phyloP scores from a whole-genome alignment of 2,797 vertebrate genomes.

The Pogoniulus pusillus region DNA sequence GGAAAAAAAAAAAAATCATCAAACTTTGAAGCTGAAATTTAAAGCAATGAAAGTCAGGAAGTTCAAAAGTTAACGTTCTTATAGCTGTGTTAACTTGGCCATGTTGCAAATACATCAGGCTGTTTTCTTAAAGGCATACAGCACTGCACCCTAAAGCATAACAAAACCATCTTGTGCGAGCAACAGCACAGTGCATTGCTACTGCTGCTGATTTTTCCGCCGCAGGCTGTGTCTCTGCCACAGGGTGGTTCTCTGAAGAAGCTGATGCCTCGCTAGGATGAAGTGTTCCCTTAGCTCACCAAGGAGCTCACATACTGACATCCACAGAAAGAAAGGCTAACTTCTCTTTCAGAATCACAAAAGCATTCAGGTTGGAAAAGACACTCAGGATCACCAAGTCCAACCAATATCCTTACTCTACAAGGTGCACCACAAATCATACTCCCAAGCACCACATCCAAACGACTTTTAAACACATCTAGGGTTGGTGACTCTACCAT shows the following conservation, averaged over 20 bases:
- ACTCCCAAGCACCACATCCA: too few relatives aligned
- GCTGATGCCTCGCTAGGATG: background rate
- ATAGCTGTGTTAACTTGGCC: slow-evolving; percentile 63
- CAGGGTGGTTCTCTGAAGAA: background rate
- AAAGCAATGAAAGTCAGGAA: slow-evolving; percentile 67
- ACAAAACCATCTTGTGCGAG: slow-evolving; percentile 23
- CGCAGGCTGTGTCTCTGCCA: background rate
- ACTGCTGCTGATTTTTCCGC: background rate
- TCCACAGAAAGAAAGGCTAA: background rate
- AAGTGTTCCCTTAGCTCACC: background rate
- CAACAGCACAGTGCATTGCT: background rate
- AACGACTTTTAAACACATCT: too few relatives aligned
- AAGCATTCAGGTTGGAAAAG: too few relatives aligned
- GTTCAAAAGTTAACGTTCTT: slow-evolving; percentile 70
- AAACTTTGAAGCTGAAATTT: slow-evolving; percentile 66
- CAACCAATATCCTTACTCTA: too few relatives aligned
- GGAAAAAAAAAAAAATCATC: slow-evolving; percentile 7
- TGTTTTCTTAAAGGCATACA: slow-evolving; percentile 55
- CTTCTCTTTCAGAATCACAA: background rate
- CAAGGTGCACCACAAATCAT: too few relatives aligned
- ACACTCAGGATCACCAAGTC: too few relatives aligned
- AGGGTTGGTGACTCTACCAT: too few relatives aligned
- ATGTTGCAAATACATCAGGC: slow-evolving; percentile 56
- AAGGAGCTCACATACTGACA: background rate
- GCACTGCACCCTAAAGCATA: slow-evolving; percentile 12